These are phyloP conservation scores for Bagarius yarrelli DNA, from an alignment of 2,113 vertebrate species.

Conservation along the genomic window DNA sequence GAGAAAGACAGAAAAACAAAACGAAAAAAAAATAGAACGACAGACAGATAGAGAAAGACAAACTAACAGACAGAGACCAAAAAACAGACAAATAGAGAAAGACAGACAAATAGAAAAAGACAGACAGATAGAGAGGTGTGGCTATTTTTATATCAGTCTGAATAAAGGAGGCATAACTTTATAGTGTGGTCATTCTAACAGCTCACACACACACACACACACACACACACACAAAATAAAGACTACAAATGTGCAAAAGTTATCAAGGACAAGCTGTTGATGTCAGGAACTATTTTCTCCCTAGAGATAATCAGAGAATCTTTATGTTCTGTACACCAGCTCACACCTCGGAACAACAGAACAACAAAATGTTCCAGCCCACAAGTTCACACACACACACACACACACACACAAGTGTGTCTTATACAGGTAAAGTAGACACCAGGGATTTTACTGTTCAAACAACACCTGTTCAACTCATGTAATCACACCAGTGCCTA, in stretches of 20 bases:
- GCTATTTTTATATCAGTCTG: background rate
- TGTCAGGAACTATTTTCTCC: background rate
- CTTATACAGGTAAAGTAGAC: slow-evolving; percentile 38
- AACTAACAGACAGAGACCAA: too few relatives aligned
- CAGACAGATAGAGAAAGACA: too few relatives aligned
- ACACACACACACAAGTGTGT: slow-evolving; percentile 10
- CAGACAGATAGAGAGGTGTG: background rate
- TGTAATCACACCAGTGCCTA: slow-evolving; percentile 26
- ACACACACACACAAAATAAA: background rate
- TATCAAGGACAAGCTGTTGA: background rate
- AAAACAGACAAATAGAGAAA: too few relatives aligned
- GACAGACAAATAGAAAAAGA: too few relatives aligned
- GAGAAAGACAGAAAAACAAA: too few relatives aligned
- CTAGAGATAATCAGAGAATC: slow-evolving; percentile 1
- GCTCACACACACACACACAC: background rate
- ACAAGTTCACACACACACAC: slow-evolving; percentile 3
- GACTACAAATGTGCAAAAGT: background rate
- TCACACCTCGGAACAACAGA: slow-evolving; percentile 3
- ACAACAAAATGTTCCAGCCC: slow-evolving; percentile 18
- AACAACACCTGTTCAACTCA: slow-evolving; percentile 45
- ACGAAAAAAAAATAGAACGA: too few relatives aligned
- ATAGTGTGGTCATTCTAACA: background rate
- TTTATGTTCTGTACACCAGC: background rate
- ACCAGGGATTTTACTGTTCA: slow-evolving; percentile 43
- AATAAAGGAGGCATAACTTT: background rate